A percentile compares a stretch with the other conserved stretches of the same genome.
These are phyloP conservation scores for Synchiropus splendidus DNA, from an alignment of 2,113 vertebrate species.

Conservation along the genomic window DNA sequence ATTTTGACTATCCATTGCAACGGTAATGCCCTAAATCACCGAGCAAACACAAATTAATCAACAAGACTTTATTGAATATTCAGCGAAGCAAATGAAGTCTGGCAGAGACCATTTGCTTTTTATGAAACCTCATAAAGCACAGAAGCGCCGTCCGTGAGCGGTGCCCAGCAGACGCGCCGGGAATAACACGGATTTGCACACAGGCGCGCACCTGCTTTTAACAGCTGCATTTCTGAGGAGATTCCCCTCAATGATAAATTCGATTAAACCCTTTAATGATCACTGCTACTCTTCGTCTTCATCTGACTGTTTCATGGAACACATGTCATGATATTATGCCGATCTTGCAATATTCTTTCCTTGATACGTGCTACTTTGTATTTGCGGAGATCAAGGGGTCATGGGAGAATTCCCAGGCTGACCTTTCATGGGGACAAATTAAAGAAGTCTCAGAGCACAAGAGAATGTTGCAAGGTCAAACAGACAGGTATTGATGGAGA, in stretches of 20 bases:
- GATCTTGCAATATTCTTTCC: conserved; percentile 12
- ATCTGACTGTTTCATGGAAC: conserved; percentile 8
- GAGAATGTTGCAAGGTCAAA: conserved; percentile 21
- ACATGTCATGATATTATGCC: conserved; percentile 19
- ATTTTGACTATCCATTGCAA: too few relatives aligned
- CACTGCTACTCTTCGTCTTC: background rate
- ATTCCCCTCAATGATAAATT: background rate
- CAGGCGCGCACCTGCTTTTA: background rate
- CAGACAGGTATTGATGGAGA: conserved; percentile 16
- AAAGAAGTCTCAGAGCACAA: conserved; percentile 5
- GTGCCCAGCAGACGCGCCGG: conserved; percentile 19
- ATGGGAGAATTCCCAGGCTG: conserved; percentile 14
- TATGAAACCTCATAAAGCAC: conserved; percentile 43
- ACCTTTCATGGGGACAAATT: conserved; percentile 19
- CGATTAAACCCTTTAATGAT: background rate
- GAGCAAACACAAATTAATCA: conserved; percentile 50
- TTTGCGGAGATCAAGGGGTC: conserved; percentile 18
- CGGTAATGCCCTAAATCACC: conserved; percentile 2
- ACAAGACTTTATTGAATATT: conserved; percentile 37
- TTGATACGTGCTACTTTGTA: conserved; percentile 8
- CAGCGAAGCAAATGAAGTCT: conserved; percentile 45
- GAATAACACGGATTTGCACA: conserved; percentile 1
- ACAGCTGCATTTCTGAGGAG: too few relatives aligned
- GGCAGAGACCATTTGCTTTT: conserved; percentile 51
- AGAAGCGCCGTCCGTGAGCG: background rate